Evolutionary conservation across 35 echinoderm and acorn worm species (phyloP).

Genomic region (Antedon bifida): DNA sequence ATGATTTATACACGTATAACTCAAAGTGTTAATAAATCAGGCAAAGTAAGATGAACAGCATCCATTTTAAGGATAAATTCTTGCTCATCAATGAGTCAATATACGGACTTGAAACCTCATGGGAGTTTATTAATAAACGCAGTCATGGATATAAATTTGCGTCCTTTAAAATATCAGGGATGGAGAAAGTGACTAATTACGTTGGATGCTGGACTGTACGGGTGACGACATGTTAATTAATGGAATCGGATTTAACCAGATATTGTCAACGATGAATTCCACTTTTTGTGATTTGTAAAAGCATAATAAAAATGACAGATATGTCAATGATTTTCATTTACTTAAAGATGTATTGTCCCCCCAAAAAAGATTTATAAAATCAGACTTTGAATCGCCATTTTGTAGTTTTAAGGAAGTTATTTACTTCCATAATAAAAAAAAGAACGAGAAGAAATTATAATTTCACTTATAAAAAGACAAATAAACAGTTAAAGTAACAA

Average conservation of each 20-base stretch:
- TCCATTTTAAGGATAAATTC: neutral
- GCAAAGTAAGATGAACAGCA: neutral
- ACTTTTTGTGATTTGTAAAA: too few relatives aligned
- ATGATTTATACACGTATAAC: neutral
- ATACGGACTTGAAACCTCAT: neutral
- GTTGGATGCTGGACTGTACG: neutral
- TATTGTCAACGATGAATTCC: neutral
- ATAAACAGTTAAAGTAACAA: too few relatives aligned
- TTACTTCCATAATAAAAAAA: too few relatives aligned
- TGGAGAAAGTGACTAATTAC: neutral
- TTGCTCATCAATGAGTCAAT: neutral
- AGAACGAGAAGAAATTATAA: too few relatives aligned
- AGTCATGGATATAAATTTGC: neutral
- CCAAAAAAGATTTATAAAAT: too few relatives aligned
- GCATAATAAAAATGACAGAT: too few relatives aligned
- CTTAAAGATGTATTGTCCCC: too few relatives aligned
- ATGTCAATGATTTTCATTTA: too few relatives aligned
- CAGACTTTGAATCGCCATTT: too few relatives aligned
- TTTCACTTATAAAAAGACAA: too few relatives aligned
- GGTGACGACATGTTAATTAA: conserved; percentile 1
- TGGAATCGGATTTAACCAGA: neutral
- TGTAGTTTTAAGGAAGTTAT: too few relatives aligned
- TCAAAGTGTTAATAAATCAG: neutral
- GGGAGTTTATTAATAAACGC: neutral
- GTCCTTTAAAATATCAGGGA: neutral